These are phyloP conservation scores for Aurelia sp. DNA, from an alignment of 30 jellyfish, hydroid and myxozoan species.

Conservation along the genomic window DNA sequence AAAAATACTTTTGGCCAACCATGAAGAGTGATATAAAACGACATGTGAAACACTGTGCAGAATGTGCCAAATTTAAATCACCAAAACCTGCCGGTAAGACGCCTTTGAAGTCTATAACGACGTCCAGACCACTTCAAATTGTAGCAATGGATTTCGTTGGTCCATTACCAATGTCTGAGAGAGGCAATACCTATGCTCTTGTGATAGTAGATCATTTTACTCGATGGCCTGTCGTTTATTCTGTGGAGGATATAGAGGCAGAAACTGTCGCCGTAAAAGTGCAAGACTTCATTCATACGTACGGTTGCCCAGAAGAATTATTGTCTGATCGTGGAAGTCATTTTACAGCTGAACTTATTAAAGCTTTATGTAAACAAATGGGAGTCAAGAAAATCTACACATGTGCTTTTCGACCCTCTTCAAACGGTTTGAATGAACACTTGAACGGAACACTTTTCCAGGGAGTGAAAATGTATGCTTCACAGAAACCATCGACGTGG, in stretches of 20 bases:
- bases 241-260: conserved; percentile 52
- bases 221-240: conserved; percentile 48
- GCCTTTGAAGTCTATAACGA: conserved; percentile 53
- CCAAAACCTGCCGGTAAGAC: conserved; percentile 54
- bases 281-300: no score
- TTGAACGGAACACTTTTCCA: no score
- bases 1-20: conserved; percentile 54
- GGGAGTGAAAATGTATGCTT: no score
- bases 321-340: no score
- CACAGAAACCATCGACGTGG: no score
- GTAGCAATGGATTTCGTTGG: conserved; percentile 73
- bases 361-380: no score
- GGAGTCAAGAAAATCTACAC: no score
- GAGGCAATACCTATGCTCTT: conserved; percentile 30
- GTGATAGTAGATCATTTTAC: conserved; percentile 69
- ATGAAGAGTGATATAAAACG: conserved; percentile 58
- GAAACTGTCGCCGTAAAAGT: conserved; percentile 59
- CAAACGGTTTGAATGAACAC: no score
- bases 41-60: conserved; percentile 49
- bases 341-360: no score
- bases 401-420: no score
- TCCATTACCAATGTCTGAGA: conserved; percentile 30
- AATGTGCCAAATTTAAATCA: conserved; percentile 55
- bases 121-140: conserved; percentile 28
- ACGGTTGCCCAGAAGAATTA: no score